These are phyloP conservation scores for Oryzias sinensis DNA, from an alignment of 2,797 vertebrate genomes.

Conservation along the genomic window DNA sequence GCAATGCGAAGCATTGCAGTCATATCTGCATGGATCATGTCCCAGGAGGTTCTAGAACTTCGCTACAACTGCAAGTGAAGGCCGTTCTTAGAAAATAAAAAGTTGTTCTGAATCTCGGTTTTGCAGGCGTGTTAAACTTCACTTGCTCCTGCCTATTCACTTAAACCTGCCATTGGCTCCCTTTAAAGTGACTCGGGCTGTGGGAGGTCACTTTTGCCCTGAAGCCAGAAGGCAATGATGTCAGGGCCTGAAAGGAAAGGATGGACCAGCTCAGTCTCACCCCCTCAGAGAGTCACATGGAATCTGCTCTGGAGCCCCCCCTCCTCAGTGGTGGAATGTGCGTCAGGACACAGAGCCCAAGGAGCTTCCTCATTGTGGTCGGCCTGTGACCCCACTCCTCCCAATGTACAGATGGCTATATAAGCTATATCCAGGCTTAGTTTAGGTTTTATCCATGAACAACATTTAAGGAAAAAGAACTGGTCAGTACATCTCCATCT, in stretches of 20 bases:
- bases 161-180: too few relatives aligned
- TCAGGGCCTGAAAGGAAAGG: conserved; percentile 61
- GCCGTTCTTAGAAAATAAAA: conserved; percentile 59
- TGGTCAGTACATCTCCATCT: neutral
- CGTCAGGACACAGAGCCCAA: conserved; percentile 39
- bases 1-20: conserved; percentile 84
- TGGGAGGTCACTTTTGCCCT: conserved; percentile 85
- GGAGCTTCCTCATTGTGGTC: conserved; percentile 58
- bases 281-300: conserved; percentile 54
- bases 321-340: conserved; percentile 58
- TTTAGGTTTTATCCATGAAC: conserved; percentile 9
- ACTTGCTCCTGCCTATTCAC: conserved; percentile 44
- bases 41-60: conserved; percentile 43
- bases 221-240: conserved; percentile 86
- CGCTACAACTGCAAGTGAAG: conserved; percentile 26
- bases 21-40: conserved; percentile 75
- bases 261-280: conserved; percentile 56
- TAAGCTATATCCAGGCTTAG: conserved; percentile 23
- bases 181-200: conserved; percentile 87
- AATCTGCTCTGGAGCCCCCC: conserved; percentile 69
- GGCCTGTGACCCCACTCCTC: conserved; percentile 40
- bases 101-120: conserved; percentile 73
- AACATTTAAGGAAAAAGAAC: neutral
- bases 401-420: conserved; percentile 33
- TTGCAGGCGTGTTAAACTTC: conserved; percentile 64